These are phyloP conservation scores for Halesus radiatus DNA, from an alignment of 1,140 invertebrate species.

Conservation along the genomic window DNA sequence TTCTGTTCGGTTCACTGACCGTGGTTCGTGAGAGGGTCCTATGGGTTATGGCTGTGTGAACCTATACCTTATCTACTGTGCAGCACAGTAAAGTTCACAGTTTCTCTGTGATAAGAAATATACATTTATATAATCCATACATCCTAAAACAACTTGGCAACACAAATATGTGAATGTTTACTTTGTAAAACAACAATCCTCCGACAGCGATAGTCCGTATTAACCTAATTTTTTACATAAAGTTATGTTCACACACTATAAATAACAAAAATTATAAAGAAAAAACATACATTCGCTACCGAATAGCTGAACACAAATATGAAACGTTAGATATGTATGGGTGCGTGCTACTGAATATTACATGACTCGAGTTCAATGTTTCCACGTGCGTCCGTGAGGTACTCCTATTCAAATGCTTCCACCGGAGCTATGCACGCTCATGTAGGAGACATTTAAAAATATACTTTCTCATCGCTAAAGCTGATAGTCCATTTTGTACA, in stretches of 20 bases:
- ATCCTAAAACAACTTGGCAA: conserved; percentile 31
- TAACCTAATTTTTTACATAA: conserved; percentile 29
- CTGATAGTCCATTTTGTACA: too few relatives aligned
- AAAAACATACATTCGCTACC: conserved; percentile 32
- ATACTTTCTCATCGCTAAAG: neutral
- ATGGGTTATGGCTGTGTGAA: neutral
- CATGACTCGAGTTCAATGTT: neutral
- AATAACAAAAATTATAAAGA: conserved; percentile 37
- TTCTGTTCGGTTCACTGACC: neutral
- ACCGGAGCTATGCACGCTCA: neutral
- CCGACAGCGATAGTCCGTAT: neutral
- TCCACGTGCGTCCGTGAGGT: neutral
- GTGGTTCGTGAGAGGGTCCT: neutral
- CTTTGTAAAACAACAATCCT: conserved; percentile 19
- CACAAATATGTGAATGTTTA: conserved; percentile 29
- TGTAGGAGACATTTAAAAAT: neutral
- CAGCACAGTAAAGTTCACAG: conserved; percentile 34
- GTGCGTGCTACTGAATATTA: conserved; percentile 30
- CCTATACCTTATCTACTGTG: neutral
- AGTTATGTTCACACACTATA: conserved; percentile 37
- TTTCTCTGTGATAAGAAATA: conserved; percentile 45
- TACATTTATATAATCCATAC: conserved; percentile 25
- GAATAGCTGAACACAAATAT: conserved; percentile 34
- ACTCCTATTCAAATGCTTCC: neutral
- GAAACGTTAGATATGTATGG: conserved; percentile 33